Percentiles rank a stretch among this genome's conserved stretches.
Evolutionary conservation across 2,888 invertebrate species (phyloP).

Genomic region (Pomacea canaliculata): DNA sequence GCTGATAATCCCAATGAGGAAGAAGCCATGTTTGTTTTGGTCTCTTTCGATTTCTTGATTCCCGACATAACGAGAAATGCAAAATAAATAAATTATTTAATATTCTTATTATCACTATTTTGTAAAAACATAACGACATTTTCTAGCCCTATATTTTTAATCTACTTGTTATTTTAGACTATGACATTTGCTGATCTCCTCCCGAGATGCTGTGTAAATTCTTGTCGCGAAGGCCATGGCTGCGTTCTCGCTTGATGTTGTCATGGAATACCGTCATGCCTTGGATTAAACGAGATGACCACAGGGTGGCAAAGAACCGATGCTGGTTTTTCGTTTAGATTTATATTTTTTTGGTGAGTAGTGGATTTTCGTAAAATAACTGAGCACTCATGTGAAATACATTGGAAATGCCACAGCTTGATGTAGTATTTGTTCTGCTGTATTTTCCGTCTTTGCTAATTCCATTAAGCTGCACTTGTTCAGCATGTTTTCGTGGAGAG

Average conservation of each 20-base stretch:
- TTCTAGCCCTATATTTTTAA: not conserved
- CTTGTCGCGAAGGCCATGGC: conserved; percentile 41
- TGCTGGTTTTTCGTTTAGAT: conserved; percentile 4
- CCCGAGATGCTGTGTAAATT: conserved; percentile 27
- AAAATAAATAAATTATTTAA: not conserved
- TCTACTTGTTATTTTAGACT: not conserved
- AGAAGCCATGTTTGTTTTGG: conserved; percentile 41
- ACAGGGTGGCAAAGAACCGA: not conserved
- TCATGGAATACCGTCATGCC: conserved; percentile 24
- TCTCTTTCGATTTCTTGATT: conserved; percentile 22
- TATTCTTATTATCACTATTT: not conserved
- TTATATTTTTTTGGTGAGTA: too few relatives aligned
- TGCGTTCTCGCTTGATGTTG: conserved; percentile 24
- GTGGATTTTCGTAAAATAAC: too few relatives aligned
- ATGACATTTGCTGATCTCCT: not conserved
- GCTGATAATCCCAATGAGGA: conserved; percentile 18
- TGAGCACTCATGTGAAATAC: too few relatives aligned
- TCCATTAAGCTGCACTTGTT: too few relatives aligned
- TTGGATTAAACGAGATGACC: not conserved
- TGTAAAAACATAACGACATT: not conserved
- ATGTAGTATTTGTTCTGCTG: too few relatives aligned
- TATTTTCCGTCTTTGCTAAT: too few relatives aligned
- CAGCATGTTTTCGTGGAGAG: too few relatives aligned
- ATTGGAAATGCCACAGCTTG: too few relatives aligned
- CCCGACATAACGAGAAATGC: not conserved